A percentile compares a stretch with the other conserved stretches of the same genome.
phyloP scores from a whole-genome alignment of 2,888 invertebrate species.

The Dusona sp. region DNA sequence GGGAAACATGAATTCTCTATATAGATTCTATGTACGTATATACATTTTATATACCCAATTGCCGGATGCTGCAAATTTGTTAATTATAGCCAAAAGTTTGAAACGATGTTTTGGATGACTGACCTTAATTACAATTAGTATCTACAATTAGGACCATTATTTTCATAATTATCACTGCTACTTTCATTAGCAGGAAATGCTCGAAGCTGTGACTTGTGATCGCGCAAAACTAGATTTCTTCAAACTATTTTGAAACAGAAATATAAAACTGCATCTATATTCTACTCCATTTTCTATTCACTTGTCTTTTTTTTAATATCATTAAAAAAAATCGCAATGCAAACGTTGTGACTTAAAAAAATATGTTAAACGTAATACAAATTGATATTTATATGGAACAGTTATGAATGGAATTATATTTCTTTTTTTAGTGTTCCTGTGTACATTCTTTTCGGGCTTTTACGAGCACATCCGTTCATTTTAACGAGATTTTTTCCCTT shows the following conservation, averaged over 20 bases:
- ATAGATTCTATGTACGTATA: not conserved
- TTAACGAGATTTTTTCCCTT: no score
- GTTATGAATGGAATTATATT: not conserved
- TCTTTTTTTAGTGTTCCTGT: no score
- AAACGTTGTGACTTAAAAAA: not conserved
- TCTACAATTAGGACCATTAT: constrained; percentile 13
- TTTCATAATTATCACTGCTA: constrained; percentile 9
- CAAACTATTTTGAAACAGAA: not conserved
- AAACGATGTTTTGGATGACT: constrained; percentile 43
- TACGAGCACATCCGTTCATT: no score
- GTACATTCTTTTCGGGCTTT: no score
- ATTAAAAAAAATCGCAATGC: not conserved
- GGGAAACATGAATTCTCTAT: constrained; percentile 13
- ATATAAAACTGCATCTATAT: not conserved
- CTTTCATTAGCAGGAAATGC: not conserved
- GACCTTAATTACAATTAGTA: constrained; percentile 48
- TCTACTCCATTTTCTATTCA: not conserved
- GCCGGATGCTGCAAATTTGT: constrained; percentile 45
- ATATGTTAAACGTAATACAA: not conserved
- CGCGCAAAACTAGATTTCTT: not conserved
- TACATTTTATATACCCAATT: constrained; percentile 28
- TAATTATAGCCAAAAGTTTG: constrained; percentile 63
- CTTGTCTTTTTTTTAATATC: not conserved
- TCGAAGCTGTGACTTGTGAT: not conserved
- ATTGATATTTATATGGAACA: not conserved